Conservation (phyloP, 2,888 invertebrate genomes). For the Volucella zonaria region DNA sequence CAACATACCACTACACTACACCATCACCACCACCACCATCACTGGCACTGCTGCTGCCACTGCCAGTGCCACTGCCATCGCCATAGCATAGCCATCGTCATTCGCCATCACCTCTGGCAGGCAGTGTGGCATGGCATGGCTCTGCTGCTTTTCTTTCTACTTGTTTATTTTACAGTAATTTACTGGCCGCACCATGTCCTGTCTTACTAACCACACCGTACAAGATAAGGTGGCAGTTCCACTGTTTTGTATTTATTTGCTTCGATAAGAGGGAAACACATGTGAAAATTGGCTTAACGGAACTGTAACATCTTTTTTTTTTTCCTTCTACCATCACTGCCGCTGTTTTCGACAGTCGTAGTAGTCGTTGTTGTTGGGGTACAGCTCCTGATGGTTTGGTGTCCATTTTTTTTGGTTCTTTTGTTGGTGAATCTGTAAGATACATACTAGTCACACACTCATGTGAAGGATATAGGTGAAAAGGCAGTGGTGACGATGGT, state of each 20-base stretch:
- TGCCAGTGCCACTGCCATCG: background rate
- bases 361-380: constrained; percentile 19
- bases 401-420: background rate
- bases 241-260: constrained; percentile 66
- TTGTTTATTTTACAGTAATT: constrained; percentile 72
- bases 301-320: constrained; percentile 65
- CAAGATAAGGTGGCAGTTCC: constrained; percentile 71
- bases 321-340: no score
- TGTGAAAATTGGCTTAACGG: constrained; percentile 73
- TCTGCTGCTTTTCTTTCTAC: constrained; percentile 33
- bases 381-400: background rate
- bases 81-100: no score
- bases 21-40: background rate
- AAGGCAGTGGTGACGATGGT: constrained; percentile 48
- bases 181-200: constrained; percentile 64
- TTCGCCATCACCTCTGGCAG: background rate
- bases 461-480: constrained; percentile 17
- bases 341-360: no score
- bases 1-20: background rate
- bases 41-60: background rate
- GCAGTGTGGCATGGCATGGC: constrained; percentile 30
- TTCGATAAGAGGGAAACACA: constrained; percentile 69
- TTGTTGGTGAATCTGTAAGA: constrained; percentile 10
- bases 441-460: background rate
- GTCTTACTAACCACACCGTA: constrained; percentile 50